Evolutionary conservation across 2,888 invertebrate species (phyloP), one percentile per base, ranked within the genome.

Genomic region (Polyommatus icarus): DNA sequence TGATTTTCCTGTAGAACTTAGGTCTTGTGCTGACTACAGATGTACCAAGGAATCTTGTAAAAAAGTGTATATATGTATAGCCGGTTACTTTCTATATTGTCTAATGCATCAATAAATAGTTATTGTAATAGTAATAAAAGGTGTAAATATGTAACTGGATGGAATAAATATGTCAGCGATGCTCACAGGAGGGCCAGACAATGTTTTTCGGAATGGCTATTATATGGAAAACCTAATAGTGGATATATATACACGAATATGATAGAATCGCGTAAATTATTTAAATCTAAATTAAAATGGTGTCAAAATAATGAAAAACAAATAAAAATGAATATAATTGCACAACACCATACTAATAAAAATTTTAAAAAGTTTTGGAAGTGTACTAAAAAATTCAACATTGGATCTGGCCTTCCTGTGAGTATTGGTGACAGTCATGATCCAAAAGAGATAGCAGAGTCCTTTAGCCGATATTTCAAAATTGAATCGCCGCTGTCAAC

Each of bases 111-210:
- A 29, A 29, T 12, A 24, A 20, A 24, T 29, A 75, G 75, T n/a
- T 12, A 12, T 67, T 46, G 73, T 15, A 59, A 61, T 15, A 3
- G 8, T 29, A n/a, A 36, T 5, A 75, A 46, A 54, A 77, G 75
- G 40, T 12, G 15, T 24, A 77, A n/a, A 46, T 20, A 40, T 29
- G 76, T 76, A 71, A 67, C 76, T 5, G 76, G 76, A n/a, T 71
- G 76, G 76, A 76, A 76, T 46, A 76, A 50, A 18, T n/a, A 76
- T 50, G 76, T 76, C n/a, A 76, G 76, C 71, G 76, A 67, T 71
- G 76, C 76, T 40, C 59, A 76, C 57, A 76, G 71, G 76, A 15
- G 15, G n/a, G 76, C 76, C 12, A 46, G 46, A 46, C 46, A 46
- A 46, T 46, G 46, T 46, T 46, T 46, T 46, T 46, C 46, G 8